phyloP scores from a whole-genome alignment of 2,113 vertebrate species.

The Sorex araneus region DNA sequence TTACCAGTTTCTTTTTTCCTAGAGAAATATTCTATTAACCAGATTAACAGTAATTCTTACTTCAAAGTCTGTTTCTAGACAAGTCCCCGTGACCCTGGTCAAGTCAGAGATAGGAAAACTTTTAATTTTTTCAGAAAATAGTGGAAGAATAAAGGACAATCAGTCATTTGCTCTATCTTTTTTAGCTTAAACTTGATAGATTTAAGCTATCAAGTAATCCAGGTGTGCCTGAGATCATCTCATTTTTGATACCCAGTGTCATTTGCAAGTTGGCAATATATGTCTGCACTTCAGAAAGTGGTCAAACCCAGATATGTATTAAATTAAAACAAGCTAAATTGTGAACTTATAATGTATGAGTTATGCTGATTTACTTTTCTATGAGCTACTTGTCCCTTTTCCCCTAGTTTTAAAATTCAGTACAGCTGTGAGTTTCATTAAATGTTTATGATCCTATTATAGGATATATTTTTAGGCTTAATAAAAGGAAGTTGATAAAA shows the following conservation, averaged over 20 bases:
- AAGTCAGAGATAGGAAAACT: conserved; percentile 30
- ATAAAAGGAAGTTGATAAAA: conserved; percentile 91
- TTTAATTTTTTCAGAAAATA: conserved; percentile 45
- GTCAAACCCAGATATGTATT: conserved; percentile 29
- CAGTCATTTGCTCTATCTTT: conserved; percentile 1
- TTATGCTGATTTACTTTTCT: conserved; percentile 79
- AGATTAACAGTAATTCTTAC: neutral
- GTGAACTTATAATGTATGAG: conserved; percentile 60
- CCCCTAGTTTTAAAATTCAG: conserved; percentile 84
- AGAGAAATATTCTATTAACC: neutral
- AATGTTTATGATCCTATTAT: conserved; percentile 90
- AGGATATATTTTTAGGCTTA: conserved; percentile 88
- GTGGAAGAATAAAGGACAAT: neutral
- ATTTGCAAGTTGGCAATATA: conserved; percentile 37
- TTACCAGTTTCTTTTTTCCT: neutral
- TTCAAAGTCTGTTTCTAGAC: neutral
- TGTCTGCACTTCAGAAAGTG: conserved; percentile 11
- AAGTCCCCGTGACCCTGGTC: neutral
- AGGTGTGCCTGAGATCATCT: conserved; percentile 45
- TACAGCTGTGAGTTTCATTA: conserved; percentile 87
- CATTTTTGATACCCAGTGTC: conserved; percentile 28
- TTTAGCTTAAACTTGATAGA: neutral
- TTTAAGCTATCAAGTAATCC: too few species aligned
- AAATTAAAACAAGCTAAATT: conserved; percentile 25
- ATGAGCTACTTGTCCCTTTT: conserved; percentile 78